Conservation (phyloP, 1,140 invertebrate species). For the Cotesia vestalis region DNA sequence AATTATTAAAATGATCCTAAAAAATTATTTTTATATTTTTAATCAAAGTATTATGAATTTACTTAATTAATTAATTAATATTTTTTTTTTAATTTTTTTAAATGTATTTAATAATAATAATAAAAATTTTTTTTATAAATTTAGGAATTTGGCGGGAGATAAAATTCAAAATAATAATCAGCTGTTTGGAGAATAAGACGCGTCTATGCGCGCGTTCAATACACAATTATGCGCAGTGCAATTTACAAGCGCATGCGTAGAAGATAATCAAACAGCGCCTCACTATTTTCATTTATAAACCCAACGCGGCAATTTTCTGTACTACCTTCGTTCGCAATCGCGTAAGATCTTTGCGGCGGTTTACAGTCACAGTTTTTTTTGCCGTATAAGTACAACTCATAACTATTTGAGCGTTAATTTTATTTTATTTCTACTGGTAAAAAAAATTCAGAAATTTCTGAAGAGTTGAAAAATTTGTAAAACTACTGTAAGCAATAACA, state of each 20-base stretch:
- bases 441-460: too few relatives aligned
- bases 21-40: background rate
- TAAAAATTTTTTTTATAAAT: background rate
- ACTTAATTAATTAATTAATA: background rate
- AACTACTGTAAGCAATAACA: too few relatives aligned
- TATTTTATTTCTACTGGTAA: too few relatives aligned
- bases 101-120: background rate
- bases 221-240: background rate
- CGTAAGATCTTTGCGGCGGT: slow-evolving; percentile 14
- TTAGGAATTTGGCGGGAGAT: background rate
- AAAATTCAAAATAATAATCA: background rate
- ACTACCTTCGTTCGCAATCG: background rate
- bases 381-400: background rate
- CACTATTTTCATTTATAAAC: background rate
- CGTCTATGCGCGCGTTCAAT: background rate
- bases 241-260: background rate
- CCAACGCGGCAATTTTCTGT: slow-evolving; percentile 4
- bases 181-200: background rate
- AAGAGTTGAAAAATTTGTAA: too few relatives aligned
- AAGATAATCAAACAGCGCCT: background rate
- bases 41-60: background rate
- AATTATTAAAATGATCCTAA: background rate
- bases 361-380: background rate
- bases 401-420: too few relatives aligned
- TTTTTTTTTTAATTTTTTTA: background rate